phyloP scores from a whole-genome alignment of 1,140 invertebrate species.

The Cotesia chilonis region DNA sequence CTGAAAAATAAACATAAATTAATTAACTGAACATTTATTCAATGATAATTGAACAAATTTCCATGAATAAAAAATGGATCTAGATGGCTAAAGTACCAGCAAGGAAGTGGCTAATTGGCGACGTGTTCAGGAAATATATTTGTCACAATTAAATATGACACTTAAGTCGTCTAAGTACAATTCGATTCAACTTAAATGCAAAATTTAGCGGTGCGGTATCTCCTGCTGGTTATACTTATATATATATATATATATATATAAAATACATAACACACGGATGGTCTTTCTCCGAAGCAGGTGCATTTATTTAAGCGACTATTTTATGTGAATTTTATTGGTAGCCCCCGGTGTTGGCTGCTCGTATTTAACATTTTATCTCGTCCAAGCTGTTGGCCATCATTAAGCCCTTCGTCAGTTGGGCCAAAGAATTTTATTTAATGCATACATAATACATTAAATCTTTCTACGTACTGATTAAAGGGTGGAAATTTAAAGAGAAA shows the following conservation, averaged over 20 bases:
- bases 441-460: neutral
- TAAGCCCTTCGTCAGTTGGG: conserved; percentile 40
- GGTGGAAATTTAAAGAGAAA: neutral
- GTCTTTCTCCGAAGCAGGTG: conserved; percentile 50
- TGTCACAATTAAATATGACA: conserved; percentile 18
- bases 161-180: conserved; percentile 13
- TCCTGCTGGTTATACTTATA: too few species aligned
- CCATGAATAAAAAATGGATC: too few species aligned
- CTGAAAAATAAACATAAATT: too few species aligned
- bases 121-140: neutral
- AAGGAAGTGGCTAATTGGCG: conserved; percentile 2
- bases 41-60: too few species aligned
- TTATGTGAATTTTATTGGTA: conserved; percentile 59
- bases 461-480: neutral
- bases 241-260: too few species aligned
- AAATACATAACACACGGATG: too few species aligned
- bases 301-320: conserved; percentile 48
- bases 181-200: neutral
- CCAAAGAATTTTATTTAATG: conserved; percentile 50
- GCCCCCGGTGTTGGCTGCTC: conserved; percentile 48
- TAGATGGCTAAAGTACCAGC: neutral
- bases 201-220: too few species aligned
- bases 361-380: conserved; percentile 63
- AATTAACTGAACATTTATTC: too few species aligned
- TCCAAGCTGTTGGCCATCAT: conserved; percentile 45